Evolutionary conservation across 1,140 invertebrate genomes (phyloP).

Genomic region (Hyles euphorbiae): DNA sequence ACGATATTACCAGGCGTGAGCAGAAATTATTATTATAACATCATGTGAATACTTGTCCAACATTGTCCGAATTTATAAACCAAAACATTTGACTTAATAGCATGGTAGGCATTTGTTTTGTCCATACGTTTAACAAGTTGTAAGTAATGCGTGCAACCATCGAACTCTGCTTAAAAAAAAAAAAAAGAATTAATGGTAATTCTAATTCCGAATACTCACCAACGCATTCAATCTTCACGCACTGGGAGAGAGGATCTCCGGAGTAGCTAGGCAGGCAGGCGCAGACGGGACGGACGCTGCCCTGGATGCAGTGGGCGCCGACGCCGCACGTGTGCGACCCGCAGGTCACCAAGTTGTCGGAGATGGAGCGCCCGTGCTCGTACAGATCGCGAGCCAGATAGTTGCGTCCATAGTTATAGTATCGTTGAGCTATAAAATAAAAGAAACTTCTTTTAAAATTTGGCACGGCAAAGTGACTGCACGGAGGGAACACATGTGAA

Average conservation of each 20-base stretch:
- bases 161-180: no score
- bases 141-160: no score
- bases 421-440: constrained; percentile 44
- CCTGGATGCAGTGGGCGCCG: constrained; percentile 79
- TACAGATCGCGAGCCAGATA: constrained; percentile 52
- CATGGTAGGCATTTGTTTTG: no score
- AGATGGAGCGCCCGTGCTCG: constrained; percentile 62
- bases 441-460: background rate
- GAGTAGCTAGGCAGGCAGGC: constrained; percentile 82
- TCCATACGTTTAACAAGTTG: no score
- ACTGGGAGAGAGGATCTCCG: constrained; percentile 81
- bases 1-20: no score
- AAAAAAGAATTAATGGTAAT: no score
- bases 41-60: no score
- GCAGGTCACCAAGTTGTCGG: constrained; percentile 57
- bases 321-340: constrained; percentile 76
- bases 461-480: background rate
- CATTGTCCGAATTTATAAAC: no score
- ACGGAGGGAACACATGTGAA: background rate
- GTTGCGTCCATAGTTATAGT: constrained; percentile 51
- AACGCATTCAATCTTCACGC: constrained; percentile 80
- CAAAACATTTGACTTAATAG: no score
- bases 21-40: no score
- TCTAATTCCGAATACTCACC: constrained; percentile 47
- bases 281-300: constrained; percentile 80